Evolutionary conservation across 2,113 vertebrate species (phyloP).

Genomic region (Grantiella picta): DNA sequence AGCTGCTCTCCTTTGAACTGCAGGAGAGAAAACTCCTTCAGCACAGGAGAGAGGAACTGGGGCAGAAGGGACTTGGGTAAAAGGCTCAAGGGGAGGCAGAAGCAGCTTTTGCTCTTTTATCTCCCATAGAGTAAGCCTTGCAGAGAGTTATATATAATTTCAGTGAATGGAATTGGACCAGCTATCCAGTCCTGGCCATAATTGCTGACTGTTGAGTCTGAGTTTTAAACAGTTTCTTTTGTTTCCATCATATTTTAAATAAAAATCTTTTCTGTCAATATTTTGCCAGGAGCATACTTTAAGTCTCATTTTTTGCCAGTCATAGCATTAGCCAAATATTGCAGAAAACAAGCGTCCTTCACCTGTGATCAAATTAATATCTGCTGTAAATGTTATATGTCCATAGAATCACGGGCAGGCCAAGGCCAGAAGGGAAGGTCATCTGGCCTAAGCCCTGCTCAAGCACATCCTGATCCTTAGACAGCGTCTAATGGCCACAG

Average conservation of each 20-base stretch:
- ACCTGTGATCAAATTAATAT: neutral
- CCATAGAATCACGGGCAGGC: neutral
- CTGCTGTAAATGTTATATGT: neutral
- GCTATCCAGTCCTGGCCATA: neutral
- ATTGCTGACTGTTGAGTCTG: neutral
- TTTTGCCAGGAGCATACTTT: neutral
- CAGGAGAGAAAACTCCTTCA: neutral
- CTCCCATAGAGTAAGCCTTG: neutral
- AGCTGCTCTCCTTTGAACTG: neutral
- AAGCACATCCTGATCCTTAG: neutral
- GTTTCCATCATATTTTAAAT: neutral
- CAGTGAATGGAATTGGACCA: neutral
- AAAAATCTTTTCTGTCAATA: neutral
- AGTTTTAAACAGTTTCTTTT: neutral
- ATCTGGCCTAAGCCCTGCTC: neutral
- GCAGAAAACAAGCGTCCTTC: neutral
- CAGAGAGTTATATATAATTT: fast-evolving
- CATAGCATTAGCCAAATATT: neutral
- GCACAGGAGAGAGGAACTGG: neutral
- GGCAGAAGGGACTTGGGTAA: neutral
- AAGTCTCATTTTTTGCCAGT: neutral
- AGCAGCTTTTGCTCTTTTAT: neutral
- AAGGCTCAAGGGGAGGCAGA: fast-evolving
- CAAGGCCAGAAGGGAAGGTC: neutral
- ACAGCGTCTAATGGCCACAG: neutral